A percentile compares a stretch with the other conserved stretches of the same genome.
These are phyloP conservation scores for Thamnaconus septentrionalis DNA, from an alignment of 2,113 vertebrate species.

Conservation along the genomic window DNA sequence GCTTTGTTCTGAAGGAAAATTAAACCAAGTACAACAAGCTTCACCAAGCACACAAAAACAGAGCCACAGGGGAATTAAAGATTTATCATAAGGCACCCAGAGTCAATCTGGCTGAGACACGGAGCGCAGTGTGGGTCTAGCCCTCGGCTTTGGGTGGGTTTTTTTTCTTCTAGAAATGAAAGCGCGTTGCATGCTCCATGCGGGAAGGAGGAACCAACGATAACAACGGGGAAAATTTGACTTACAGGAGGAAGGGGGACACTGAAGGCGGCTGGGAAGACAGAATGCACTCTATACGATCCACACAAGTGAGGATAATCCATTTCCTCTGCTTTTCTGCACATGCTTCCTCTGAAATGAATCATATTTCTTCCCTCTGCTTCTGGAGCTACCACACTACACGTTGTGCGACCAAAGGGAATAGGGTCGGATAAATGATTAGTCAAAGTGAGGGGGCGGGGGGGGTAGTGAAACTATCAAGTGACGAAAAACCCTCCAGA, in stretches of 20 bases:
- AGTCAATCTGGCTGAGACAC: slow-evolving; percentile 51
- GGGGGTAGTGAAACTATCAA: slow-evolving; percentile 49
- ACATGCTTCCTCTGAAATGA: not conserved
- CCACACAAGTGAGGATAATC: not conserved
- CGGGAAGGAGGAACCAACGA: slow-evolving; percentile 20
- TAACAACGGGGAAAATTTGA: slow-evolving; percentile 11
- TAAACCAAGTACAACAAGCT: slow-evolving; percentile 74
- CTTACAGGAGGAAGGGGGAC: slow-evolving; percentile 1
- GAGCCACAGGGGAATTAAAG: slow-evolving; percentile 62
- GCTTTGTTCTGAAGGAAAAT: slow-evolving; percentile 79
- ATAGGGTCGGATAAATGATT: slow-evolving; percentile 8
- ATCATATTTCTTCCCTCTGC: not conserved
- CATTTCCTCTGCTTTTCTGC: too few relatives aligned
- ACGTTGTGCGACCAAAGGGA: too few relatives aligned
- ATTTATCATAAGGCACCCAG: slow-evolving; percentile 62
- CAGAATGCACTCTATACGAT: not conserved
- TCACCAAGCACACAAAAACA: slow-evolving; percentile 59
- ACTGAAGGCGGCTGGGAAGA: slow-evolving; percentile 4
- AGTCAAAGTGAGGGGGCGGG: slow-evolving; percentile 11
- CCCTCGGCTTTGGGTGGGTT: slow-evolving; percentile 32
- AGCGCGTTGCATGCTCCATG: slow-evolving; percentile 14
- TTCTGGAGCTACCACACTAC: slow-evolving; percentile 2
- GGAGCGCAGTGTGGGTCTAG: slow-evolving; percentile 45
- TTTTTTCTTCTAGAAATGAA: slow-evolving; percentile 33
- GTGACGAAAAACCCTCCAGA: slow-evolving; percentile 48